Percentiles rank a stretch among this genome's conserved stretches.
Conservation (phyloP, 1,140 invertebrate genomes). For the Drosophila aff. region DNA sequence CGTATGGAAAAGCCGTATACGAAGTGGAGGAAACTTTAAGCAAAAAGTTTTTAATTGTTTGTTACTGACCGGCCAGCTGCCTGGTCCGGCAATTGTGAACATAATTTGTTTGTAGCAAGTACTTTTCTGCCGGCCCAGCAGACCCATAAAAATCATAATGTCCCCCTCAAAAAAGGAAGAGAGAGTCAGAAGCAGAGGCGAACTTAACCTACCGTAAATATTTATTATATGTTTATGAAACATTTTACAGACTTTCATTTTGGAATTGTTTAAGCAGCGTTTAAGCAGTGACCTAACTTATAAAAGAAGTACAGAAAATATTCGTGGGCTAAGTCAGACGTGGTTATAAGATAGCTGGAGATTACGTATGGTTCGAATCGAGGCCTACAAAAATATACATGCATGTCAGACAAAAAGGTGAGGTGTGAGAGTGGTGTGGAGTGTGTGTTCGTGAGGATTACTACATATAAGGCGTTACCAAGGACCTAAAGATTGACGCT, state of each 20-base stretch:
- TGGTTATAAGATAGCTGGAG: conserved; percentile 35
- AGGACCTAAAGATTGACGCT: conserved; percentile 66
- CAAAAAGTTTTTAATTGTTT: conserved; percentile 78
- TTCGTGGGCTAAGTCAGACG: conserved; percentile 39
- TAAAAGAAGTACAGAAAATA: conserved; percentile 55
- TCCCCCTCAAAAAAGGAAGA: conserved; percentile 6
- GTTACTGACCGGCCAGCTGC: conserved; percentile 24
- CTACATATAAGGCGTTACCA: conserved; percentile 82
- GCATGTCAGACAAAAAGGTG: conserved; percentile 27
- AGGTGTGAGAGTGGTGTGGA: conserved; percentile 18
- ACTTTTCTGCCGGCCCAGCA: conserved; percentile 25
- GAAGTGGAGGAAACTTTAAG: conserved; percentile 57
- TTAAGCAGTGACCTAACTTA: conserved; percentile 64
- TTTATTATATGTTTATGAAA: conserved; percentile 83
- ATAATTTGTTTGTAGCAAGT: conserved; percentile 39
- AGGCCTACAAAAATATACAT: conserved; percentile 50
- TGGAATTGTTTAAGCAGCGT: conserved; percentile 71
- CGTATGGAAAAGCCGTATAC: conserved; percentile 34
- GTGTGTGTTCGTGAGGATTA: conserved; percentile 28
- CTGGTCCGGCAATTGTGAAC: conserved; percentile 42
- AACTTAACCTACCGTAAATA: conserved; percentile 79
- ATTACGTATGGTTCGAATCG: conserved; percentile 28
- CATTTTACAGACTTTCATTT: conserved; percentile 82
- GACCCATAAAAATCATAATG: conserved; percentile 41
- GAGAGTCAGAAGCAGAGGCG: neutral